Percentiles rank a stretch among this genome's conserved stretches.
Conservation (phyloP, 2,888 invertebrate species). For the Argyra leucocephala region DNA sequence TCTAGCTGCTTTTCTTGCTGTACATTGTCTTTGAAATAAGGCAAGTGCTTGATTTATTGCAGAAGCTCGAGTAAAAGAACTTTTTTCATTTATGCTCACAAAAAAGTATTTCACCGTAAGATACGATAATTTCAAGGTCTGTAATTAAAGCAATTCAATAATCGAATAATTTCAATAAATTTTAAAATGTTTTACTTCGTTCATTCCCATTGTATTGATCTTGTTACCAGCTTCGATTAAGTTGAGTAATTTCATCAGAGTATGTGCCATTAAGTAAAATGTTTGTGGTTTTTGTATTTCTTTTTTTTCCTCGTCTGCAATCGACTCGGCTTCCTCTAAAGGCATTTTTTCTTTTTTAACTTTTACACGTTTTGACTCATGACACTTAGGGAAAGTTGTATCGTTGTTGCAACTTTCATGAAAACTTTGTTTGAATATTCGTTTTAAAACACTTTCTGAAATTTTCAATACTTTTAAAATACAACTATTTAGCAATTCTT, state of each 20-base stretch:
- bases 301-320: conserved; percentile 10
- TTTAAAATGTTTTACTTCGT: conserved; percentile 46
- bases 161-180: not conserved
- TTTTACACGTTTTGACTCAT: conserved; percentile 15
- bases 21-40: conserved; percentile 56
- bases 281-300: conserved; percentile 21
- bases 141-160: not conserved
- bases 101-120: conserved; percentile 69
- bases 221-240: conserved; percentile 54
- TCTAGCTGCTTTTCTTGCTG: conserved; percentile 54
- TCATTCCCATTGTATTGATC: conserved; percentile 50
- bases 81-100: conserved; percentile 57
- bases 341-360: conserved; percentile 22
- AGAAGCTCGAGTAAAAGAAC: conserved; percentile 51
- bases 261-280: conserved; percentile 41
- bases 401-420: conserved; percentile 32
- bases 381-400: conserved; percentile 21
- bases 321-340: conserved; percentile 19
- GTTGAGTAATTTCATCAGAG: conserved; percentile 55
- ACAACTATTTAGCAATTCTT: conserved; percentile 35
- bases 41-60: conserved; percentile 57
- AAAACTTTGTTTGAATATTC: conserved; percentile 27
- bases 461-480: conserved; percentile 39
- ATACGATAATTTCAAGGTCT: conserved; percentile 55
- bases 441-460: conserved; percentile 35